Evolutionary conservation across 2,113 vertebrate genomes (phyloP).

Genomic region (Arothron firmamentum): DNA sequence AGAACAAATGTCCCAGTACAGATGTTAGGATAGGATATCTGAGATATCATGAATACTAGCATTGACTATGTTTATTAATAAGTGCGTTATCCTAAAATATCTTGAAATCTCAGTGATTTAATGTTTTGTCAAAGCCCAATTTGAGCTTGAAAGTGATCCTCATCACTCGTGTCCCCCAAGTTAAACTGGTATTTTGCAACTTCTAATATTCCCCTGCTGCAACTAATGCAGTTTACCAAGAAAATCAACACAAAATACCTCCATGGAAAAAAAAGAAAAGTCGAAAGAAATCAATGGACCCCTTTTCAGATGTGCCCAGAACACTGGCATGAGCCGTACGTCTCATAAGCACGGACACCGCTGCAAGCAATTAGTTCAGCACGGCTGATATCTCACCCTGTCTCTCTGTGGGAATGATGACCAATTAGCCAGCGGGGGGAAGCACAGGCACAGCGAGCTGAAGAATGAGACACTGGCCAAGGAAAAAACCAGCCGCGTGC

Average conservation of each 20-base stretch:
- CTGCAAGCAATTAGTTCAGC: slow-evolving; percentile 55
- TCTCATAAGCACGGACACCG: slow-evolving; percentile 51
- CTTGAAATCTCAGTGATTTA: too few relatives aligned
- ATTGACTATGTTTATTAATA: too few relatives aligned
- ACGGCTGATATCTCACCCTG: slow-evolving; percentile 43
- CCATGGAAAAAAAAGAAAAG: slow-evolving; percentile 21
- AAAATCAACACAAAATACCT: slow-evolving; percentile 8
- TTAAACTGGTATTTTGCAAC: too few relatives aligned
- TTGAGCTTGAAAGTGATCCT: too few relatives aligned
- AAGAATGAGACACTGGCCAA: slow-evolving; percentile 67
- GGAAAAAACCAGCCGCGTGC: slow-evolving; percentile 47
- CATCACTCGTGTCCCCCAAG: too few relatives aligned
- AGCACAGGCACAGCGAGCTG: slow-evolving; percentile 41
- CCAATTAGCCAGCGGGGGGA: slow-evolving; percentile 47
- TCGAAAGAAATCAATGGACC: too few relatives aligned
- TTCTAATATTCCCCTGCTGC: not conserved
- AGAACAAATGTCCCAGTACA: too few relatives aligned
- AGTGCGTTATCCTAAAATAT: too few relatives aligned
- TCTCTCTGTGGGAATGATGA: slow-evolving; percentile 49
- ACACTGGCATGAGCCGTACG: slow-evolving; percentile 28
- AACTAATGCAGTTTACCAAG: not conserved
- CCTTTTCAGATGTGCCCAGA: too few relatives aligned
- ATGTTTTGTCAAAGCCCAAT: too few relatives aligned
- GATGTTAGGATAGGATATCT: too few relatives aligned
- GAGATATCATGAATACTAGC: too few relatives aligned